Conservation (phyloP, 2,797 vertebrate genomes). For the Myripristis jacobus region DNA sequence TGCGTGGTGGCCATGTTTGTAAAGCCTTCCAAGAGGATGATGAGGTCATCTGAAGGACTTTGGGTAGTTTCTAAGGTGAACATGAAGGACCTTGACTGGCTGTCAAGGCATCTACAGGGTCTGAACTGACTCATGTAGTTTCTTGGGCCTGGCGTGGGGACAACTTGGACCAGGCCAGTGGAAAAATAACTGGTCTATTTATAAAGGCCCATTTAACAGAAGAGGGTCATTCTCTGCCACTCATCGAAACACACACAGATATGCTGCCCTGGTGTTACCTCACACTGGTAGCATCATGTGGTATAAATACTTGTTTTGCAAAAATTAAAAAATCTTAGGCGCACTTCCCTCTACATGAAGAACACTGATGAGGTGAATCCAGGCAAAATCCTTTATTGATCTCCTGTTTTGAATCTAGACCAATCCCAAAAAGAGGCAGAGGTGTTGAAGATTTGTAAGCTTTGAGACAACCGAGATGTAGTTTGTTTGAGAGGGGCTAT, state of each 20-base stretch:
- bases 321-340: too few species aligned
- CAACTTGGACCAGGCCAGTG: conserved; percentile 63
- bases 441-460: too few species aligned
- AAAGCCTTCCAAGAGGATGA: conserved; percentile 25
- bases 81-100: conserved; percentile 29
- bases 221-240: conserved; percentile 65
- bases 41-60: background rate
- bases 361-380: too few species aligned
- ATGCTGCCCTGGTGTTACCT: background rate
- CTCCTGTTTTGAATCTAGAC: too few species aligned
- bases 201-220: conserved; percentile 73
- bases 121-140: conserved; percentile 3
- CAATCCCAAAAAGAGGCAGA: too few species aligned
- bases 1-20: too few species aligned
- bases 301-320: too few species aligned
- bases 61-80: conserved; percentile 29
- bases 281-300: background rate
- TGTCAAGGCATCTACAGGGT: background rate
- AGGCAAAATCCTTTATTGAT: too few species aligned
- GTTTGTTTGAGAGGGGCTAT: too few species aligned
- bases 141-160: conserved; percentile 26
- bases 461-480: too few species aligned
- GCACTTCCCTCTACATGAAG: too few species aligned
- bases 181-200: conserved; percentile 78
- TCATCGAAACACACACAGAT: conserved; percentile 22